These are phyloP conservation scores for Monodelphis domestica DNA, from an alignment of 2,797 vertebrate genomes.

Conservation along the genomic window DNA sequence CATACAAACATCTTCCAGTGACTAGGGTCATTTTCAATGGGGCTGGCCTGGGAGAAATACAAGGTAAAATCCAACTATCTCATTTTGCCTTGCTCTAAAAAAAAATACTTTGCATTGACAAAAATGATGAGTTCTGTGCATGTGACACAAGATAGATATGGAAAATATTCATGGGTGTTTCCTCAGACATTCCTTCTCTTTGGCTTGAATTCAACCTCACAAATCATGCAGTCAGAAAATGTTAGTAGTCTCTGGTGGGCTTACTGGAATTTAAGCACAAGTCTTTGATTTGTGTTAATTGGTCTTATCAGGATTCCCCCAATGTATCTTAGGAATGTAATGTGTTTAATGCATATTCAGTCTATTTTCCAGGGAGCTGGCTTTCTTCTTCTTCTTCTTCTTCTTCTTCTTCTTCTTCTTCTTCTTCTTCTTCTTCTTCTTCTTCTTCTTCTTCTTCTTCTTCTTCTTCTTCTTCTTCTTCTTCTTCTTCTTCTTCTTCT, in stretches of 20 bases:
- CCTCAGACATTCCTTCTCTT: conserved; percentile 64
- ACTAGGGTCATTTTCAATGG: background rate
- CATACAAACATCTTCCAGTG: background rate
- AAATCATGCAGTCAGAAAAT: conserved; percentile 53
- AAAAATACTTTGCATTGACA: conserved; percentile 58
- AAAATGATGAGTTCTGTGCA: conserved; percentile 56
- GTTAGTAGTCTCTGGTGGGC: conserved; percentile 3
- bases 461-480: too few relatives aligned
- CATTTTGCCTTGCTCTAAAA: conserved; percentile 56
- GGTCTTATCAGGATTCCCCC: conserved; percentile 41
- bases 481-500: too few relatives aligned
- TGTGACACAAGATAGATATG: conserved; percentile 10
- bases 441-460: too few relatives aligned
- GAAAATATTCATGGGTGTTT: conserved; percentile 66
- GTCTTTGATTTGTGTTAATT: background rate
- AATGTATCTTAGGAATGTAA: background rate
- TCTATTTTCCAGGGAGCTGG: conserved; percentile 49
- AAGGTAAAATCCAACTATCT: conserved; percentile 2
- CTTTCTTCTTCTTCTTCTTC: background rate
- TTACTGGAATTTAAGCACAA: conserved; percentile 16
- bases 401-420: background rate
- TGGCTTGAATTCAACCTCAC: background rate
- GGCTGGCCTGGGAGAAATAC: background rate
- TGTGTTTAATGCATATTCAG: background rate
- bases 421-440: too few relatives aligned